Percentiles rank a stretch among this genome's conserved stretches.
Conservation (phyloP, 1,140 invertebrate species). For the Brachystomella parvula region DNA sequence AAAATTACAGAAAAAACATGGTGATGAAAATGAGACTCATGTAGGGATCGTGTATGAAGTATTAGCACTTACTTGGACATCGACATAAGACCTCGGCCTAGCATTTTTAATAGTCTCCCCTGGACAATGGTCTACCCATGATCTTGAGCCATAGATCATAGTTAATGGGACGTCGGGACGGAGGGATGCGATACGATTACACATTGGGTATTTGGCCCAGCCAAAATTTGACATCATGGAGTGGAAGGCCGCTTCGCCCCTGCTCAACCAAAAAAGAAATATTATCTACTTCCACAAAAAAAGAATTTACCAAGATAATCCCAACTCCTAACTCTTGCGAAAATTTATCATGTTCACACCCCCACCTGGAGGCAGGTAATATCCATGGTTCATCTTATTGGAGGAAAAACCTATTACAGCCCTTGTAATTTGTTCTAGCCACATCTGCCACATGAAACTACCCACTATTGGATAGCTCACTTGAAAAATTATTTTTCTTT, state of each 20-base stretch:
- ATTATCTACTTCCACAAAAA: conserved; percentile 9
- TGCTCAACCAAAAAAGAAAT: conserved; percentile 44
- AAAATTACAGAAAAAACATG: conserved; percentile 39
- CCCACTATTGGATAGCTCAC: not conserved
- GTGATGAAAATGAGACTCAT: not conserved
- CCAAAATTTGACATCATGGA: conserved; percentile 80
- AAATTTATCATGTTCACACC: not conserved
- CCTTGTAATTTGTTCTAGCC: not conserved
- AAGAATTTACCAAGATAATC: conserved; percentile 5
- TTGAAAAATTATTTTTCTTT: not conserved
- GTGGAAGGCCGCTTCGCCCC: conserved; percentile 90
- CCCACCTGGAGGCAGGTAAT: not conserved
- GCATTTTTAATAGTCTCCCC: conserved; percentile 67
- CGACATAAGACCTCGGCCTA: conserved; percentile 62
- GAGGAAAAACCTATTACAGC: not conserved
- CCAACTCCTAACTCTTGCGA: not conserved
- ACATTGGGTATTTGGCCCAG: conserved; percentile 93
- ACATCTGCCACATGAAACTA: not conserved
- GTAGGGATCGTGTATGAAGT: conserved; percentile 1
- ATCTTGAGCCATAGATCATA: conserved; percentile 65
- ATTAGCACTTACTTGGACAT: conserved; percentile 61
- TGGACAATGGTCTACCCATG: conserved; percentile 83
- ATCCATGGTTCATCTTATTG: not conserved
- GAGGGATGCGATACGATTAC: conserved; percentile 66
- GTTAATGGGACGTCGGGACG: conserved; percentile 71